These are phyloP conservation scores for Asarcornis scutulata DNA, from an alignment of 2,113 vertebrate species.

Conservation along the genomic window DNA sequence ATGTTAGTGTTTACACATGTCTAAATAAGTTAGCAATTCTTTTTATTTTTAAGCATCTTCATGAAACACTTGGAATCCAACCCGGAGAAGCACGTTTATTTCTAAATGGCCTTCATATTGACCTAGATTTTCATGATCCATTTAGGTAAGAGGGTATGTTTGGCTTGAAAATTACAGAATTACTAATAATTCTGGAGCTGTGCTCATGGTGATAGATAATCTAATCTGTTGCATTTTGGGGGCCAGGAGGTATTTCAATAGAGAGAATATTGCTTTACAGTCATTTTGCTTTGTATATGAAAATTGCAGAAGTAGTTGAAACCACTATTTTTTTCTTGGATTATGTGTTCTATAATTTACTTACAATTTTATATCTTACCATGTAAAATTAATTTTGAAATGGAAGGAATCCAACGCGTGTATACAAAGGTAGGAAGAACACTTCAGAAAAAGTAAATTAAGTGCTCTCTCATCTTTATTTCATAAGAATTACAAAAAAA, in stretches of 20 bases:
- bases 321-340: neutral
- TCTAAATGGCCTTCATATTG: slow-evolving; percentile 91
- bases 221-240: neutral
- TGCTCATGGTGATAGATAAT: neutral
- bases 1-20: neutral
- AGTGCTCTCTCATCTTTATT: neutral
- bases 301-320: neutral
- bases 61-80: slow-evolving; percentile 84
- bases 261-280: neutral
- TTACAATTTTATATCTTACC: neutral
- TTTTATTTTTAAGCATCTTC: slow-evolving; percentile 82
- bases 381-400: neutral
- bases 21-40: neutral
- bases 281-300: neutral
- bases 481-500: neutral
- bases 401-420: neutral
- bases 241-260: neutral
- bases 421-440: neutral
- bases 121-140: slow-evolving; percentile 87
- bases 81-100: slow-evolving; percentile 90
- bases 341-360: neutral
- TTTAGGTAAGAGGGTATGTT: slow-evolving; percentile 84
- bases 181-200: neutral
- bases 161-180: neutral
- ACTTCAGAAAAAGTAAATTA: neutral